These are phyloP conservation scores for Aspiorhynchus laticeps DNA, from an alignment of 2,113 vertebrate genomes.

Conservation along the genomic window DNA sequence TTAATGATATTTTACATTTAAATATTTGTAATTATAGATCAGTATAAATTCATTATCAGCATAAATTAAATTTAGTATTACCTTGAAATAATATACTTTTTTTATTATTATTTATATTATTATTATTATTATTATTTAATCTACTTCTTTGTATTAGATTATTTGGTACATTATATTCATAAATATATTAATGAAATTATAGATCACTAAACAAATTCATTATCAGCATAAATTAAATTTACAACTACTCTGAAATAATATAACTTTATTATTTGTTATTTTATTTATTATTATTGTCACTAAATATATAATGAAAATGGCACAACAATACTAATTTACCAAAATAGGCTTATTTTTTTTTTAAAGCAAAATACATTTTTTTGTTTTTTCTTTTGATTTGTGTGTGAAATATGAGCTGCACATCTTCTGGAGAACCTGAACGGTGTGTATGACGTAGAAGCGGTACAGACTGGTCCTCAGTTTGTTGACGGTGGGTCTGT, in stretches of 20 bases:
- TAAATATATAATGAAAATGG: background rate
- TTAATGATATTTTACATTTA: no score
- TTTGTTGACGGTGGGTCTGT: constrained; percentile 89
- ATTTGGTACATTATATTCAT: no score
- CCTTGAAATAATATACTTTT: no score
- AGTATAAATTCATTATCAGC: no score
- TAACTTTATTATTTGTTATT: background rate
- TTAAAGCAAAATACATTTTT: background rate
- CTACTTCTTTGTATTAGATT: no score
- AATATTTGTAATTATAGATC: no score
- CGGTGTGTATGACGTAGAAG: constrained; percentile 87
- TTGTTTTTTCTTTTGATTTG: background rate
- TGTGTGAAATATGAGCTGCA: background rate
- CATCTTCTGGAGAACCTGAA: constrained; percentile 75
- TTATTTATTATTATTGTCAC: background rate
- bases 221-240: background rate
- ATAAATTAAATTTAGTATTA: no score
- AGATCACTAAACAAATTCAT: background rate
- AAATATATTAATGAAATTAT: background rate
- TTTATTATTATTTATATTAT: no score
- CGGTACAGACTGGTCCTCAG: constrained; percentile 93
- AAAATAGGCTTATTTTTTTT: background rate
- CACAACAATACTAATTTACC: background rate
- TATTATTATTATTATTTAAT: no score
- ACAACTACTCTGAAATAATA: background rate